A percentile compares a stretch with the other conserved stretches of the same genome.
These are phyloP conservation scores for Lepus oiostolus DNA, from an alignment of 2,797 vertebrate genomes.

Conservation along the genomic window DNA sequence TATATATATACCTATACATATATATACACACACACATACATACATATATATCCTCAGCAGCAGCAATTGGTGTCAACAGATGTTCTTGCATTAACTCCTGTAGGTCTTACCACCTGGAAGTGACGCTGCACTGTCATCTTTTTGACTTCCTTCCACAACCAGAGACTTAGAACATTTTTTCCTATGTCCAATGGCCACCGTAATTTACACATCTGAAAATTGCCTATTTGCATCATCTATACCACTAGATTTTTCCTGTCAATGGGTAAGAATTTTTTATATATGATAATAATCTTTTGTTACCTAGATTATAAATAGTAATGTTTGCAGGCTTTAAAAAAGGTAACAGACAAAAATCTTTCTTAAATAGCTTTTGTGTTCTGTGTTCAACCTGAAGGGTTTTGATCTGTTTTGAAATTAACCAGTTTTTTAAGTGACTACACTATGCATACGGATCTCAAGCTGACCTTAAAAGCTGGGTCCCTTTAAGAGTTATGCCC, in stretches of 20 bases:
- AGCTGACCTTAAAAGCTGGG: not conserved
- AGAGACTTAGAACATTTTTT: not conserved
- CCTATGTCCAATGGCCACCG: not conserved
- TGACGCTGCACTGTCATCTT: not conserved
- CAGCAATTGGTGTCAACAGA: not conserved
- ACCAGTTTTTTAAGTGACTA: slow-evolving; percentile 11
- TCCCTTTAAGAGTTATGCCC: not conserved
- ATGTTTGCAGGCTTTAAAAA: not conserved
- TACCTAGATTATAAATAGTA: not conserved
- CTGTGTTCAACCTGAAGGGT: not conserved
- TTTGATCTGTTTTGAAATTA: not conserved
- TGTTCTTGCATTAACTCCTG: not conserved
- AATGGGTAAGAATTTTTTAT: not conserved
- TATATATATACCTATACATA: no score
- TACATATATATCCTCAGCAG: not conserved
- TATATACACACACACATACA: no score
- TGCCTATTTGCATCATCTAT: not conserved
- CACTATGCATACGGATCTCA: not conserved
- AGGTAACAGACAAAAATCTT: not conserved
- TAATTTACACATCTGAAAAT: not conserved
- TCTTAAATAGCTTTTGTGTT: not conserved
- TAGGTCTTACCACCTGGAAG: not conserved
- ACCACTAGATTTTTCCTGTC: not conserved
- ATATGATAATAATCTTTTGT: not conserved
- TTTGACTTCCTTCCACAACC: not conserved